Percentiles rank a stretch among this genome's conserved stretches.
phyloP scores from a whole-genome alignment of 1,140 invertebrate genomes.

The Drosophila jambulina region DNA sequence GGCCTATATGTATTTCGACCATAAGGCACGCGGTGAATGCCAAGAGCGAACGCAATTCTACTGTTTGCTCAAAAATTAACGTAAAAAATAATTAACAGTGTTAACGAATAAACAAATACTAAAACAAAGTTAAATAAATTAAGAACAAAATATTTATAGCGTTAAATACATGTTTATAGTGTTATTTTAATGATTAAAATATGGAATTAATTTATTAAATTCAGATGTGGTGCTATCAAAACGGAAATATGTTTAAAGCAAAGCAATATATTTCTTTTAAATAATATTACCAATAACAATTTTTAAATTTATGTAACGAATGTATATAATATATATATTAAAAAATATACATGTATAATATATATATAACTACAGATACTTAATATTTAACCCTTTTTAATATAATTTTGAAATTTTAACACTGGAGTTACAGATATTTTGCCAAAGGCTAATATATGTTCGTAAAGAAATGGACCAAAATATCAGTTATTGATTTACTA shows the following conservation, averaged over 20 bases:
- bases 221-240: neutral
- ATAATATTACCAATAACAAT: neutral
- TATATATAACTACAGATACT: no score
- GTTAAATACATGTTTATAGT: neutral
- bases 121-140: neutral
- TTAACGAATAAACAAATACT: neutral
- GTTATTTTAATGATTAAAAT: neutral
- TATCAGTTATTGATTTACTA: no score
- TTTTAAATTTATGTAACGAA: no score
- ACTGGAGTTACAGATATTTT: no score
- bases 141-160: neutral
- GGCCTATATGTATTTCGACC: slow-evolving; percentile 93
- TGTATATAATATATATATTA: neutral
- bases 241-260: neutral
- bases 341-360: no score
- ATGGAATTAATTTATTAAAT: neutral
- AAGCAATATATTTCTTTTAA: neutral
- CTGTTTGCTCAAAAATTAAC: slow-evolving; percentile 57
- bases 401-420: no score
- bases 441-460: no score
- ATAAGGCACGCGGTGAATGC: slow-evolving; percentile 99
- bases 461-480: no score
- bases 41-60: slow-evolving; percentile 93
- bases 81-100: slow-evolving; percentile 1
- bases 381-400: no score